phyloP scores from a whole-genome alignment of 2,113 vertebrate genomes.

The Hystrix cristata region DNA sequence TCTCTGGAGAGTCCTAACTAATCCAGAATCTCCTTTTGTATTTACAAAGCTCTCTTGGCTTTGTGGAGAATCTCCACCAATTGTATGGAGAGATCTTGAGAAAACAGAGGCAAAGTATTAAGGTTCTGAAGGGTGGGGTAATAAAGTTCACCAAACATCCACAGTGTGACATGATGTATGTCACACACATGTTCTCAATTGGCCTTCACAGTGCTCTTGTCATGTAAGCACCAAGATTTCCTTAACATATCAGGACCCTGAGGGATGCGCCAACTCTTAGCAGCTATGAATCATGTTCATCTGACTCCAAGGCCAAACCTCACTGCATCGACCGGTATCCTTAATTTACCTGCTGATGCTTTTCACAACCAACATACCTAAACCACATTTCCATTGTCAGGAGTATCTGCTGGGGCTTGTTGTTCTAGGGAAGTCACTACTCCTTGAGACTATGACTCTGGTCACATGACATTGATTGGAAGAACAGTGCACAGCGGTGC shows the following conservation, averaged over 20 bases:
- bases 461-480: background rate
- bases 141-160: background rate
- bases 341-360: background rate
- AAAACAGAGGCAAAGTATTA: background rate
- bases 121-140: background rate
- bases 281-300: rapidly evolving
- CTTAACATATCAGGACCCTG: too few species aligned
- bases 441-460: background rate
- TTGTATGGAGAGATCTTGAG: background rate
- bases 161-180: rapidly evolving
- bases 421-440: background rate
- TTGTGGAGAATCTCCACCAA: background rate
- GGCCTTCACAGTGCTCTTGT: background rate
- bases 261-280: background rate
- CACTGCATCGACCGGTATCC: too few species aligned
- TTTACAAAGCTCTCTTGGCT: background rate
- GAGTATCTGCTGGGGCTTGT: background rate
- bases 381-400: background rate
- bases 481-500: background rate
- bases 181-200: background rate
- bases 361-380: background rate
- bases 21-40: background rate
- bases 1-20: background rate
- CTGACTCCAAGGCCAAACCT: background rate
- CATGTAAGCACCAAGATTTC: too few species aligned